These are phyloP conservation scores for Pogonomyrmex californicus DNA, from an alignment of 1,140 invertebrate genomes.

Conservation along the genomic window DNA sequence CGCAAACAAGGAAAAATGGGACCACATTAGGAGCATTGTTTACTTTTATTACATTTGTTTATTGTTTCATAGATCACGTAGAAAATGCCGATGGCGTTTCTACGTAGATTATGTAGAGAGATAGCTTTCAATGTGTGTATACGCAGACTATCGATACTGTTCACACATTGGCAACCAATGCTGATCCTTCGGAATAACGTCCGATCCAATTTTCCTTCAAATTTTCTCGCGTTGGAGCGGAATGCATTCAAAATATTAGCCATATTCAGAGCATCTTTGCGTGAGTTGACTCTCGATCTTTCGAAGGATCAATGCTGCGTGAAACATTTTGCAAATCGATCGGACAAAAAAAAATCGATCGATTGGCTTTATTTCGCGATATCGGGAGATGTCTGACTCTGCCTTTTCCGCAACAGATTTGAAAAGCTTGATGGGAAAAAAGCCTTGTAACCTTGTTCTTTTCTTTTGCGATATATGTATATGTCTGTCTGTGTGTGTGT, in stretches of 20 bases:
- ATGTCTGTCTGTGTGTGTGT: constrained; percentile 10
- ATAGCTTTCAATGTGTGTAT: constrained; percentile 23
- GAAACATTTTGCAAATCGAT: neutral
- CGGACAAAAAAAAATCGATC: constrained; percentile 9
- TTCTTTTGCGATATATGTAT: neutral
- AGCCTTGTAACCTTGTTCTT: constrained; percentile 17
- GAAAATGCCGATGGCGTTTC: neutral
- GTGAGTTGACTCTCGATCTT: constrained; percentile 3
- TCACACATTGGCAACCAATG: neutral
- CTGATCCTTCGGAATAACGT: constrained; percentile 17
- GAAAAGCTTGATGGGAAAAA: constrained; percentile 8
- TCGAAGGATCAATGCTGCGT: neutral
- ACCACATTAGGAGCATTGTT: neutral
- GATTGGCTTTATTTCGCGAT: constrained; percentile 23
- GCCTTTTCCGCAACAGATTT: constrained; percentile 6
- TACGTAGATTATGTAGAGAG: constrained; percentile 33
- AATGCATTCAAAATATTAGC: constrained; percentile 42
- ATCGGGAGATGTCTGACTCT: neutral
- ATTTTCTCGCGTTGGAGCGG: neutral
- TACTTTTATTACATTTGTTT: neutral
- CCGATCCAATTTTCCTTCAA: constrained; percentile 29
- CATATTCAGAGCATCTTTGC: neutral
- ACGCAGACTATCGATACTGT: constrained; percentile 5
- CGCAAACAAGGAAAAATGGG: neutral
- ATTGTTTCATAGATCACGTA: constrained; percentile 23